These are phyloP conservation scores for Hyppa rectilinea DNA, from an alignment of 2,888 invertebrate genomes.

Conservation along the genomic window DNA sequence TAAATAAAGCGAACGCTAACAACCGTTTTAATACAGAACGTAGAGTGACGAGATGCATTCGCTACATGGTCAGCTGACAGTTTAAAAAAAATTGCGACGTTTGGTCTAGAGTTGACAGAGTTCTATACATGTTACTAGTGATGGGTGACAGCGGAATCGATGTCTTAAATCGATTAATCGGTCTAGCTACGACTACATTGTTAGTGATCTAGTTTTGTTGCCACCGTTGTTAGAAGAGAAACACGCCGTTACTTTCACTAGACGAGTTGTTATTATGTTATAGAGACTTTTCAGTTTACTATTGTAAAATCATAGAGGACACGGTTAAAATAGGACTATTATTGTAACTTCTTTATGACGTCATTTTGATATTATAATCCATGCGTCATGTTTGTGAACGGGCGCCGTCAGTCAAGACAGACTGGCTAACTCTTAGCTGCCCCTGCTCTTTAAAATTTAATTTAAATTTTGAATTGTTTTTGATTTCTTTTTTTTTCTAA, in stretches of 20 bases:
- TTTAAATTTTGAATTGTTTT: too few species aligned
- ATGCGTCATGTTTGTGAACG: too few species aligned
- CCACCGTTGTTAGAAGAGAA: conserved; percentile 10
- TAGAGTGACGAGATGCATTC: conserved; percentile 36
- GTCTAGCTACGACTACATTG: conserved; percentile 12
- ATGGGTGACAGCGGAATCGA: conserved; percentile 38
- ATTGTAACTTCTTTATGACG: background rate
- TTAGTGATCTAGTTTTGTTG: conserved; percentile 23
- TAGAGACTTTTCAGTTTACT: background rate
- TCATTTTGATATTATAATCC: too few species aligned
- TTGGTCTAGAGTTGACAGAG: conserved; percentile 79
- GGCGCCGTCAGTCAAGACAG: too few species aligned
- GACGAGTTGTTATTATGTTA: background rate
- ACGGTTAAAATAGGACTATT: background rate
- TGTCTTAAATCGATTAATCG: conserved; percentile 41
- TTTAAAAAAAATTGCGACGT: conserved; percentile 74
- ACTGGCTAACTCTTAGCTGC: too few species aligned
- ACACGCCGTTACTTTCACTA: conserved; percentile 24
- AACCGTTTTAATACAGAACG: conserved; percentile 41
- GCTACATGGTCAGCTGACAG: conserved; percentile 43
- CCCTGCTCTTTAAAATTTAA: too few species aligned
- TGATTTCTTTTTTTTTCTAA: too few species aligned
- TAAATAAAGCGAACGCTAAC: conserved; percentile 43
- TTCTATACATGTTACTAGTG: conserved; percentile 73
- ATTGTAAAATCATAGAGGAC: background rate